Conservation (phyloP, 2,113 vertebrate genomes). For the Xerus inauris region DNA sequence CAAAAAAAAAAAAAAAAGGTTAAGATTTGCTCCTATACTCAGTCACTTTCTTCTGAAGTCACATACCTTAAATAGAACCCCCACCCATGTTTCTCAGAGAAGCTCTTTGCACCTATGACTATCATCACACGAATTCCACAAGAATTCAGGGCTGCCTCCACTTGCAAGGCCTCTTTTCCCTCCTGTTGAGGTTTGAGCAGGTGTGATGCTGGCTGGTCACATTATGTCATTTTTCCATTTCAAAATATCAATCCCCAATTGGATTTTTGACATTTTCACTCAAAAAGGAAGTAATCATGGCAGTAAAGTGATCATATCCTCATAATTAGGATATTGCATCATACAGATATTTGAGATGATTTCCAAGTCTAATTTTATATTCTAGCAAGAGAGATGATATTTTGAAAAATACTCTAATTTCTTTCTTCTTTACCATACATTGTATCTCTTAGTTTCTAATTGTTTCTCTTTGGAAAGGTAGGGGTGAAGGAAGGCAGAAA, state of each 20-base stretch:
- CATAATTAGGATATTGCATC: not conserved
- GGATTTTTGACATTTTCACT: not conserved
- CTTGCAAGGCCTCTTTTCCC: not conserved
- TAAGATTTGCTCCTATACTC: not conserved
- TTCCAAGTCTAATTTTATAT: not conserved
- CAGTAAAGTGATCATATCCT: constrained; percentile 4
- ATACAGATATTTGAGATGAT: not conserved
- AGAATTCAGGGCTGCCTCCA: not conserved
- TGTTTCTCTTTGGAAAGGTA: not conserved
- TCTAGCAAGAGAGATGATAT: not conserved
- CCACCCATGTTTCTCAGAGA: not conserved
- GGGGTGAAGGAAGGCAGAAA: not conserved
- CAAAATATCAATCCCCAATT: not conserved
- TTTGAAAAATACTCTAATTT: not conserved
- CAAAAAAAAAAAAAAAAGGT: too few relatives aligned
- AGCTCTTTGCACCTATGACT: not conserved
- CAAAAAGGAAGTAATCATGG: not conserved
- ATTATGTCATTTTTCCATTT: not conserved
- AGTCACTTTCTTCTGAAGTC: not conserved
- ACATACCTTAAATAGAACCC: not conserved
- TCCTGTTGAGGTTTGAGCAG: not conserved
- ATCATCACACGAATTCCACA: not conserved
- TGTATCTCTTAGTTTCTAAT: constrained; percentile 9
- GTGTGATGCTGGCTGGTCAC: not conserved
- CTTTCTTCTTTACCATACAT: not conserved